Evolutionary conservation across 2,113 vertebrate species (phyloP).

Genomic region (Uropsilus gracilis): DNA sequence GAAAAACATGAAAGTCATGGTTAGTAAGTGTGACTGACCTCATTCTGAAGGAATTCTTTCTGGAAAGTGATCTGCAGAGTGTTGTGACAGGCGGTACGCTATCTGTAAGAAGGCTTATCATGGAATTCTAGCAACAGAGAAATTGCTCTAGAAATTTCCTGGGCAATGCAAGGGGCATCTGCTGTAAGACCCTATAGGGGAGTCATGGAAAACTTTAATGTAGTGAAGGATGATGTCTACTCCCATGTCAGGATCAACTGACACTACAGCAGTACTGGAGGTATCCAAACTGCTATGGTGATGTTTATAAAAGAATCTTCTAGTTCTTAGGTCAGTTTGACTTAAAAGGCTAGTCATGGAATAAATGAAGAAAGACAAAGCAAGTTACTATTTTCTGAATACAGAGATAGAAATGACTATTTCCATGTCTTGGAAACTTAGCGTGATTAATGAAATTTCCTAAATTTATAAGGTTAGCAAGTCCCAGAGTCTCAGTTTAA

Average conservation of each 20-base stretch:
- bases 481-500: background rate
- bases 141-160: background rate
- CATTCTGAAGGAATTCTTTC: conserved; percentile 81
- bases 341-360: background rate
- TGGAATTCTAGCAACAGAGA: conserved; percentile 65
- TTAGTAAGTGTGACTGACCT: conserved; percentile 74
- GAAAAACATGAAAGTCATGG: conserved; percentile 69
- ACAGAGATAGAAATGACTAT: background rate
- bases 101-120: conserved; percentile 81
- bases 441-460: background rate
- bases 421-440: background rate
- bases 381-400: background rate
- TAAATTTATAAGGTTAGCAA: background rate
- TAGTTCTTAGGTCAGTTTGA: background rate
- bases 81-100: conserved; percentile 82
- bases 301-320: background rate
- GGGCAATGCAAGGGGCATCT: conserved; percentile 28
- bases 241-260: background rate
- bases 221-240: background rate
- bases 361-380: background rate
- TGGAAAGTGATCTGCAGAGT: conserved; percentile 80
- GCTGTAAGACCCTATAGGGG: background rate
- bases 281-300: background rate
- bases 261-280: background rate
- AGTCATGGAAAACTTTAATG: background rate